Percentiles rank a stretch among this genome's conserved stretches.
These are phyloP conservation scores for Goniozus legneri DNA, from an alignment of 1,140 invertebrate genomes.

Conservation along the genomic window DNA sequence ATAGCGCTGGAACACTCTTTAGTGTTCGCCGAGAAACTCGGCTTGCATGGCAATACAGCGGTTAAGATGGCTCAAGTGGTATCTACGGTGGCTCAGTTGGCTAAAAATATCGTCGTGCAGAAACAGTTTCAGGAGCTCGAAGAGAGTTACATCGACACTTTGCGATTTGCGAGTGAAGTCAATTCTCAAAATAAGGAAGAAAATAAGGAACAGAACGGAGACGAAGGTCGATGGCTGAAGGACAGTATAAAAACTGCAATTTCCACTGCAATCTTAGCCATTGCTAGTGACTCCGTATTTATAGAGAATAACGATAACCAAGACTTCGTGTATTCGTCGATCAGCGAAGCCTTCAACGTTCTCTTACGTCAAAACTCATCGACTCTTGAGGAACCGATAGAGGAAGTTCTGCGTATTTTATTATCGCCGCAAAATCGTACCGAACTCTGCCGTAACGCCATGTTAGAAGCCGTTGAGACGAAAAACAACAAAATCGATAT, in stretches of 20 bases:
- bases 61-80: slow-evolving; percentile 53
- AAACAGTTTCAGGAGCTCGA: slow-evolving; percentile 24
- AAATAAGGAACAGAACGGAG: slow-evolving; percentile 2
- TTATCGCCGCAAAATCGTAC: slow-evolving; percentile 41
- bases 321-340: slow-evolving; percentile 57
- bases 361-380: slow-evolving; percentile 41
- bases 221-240: slow-evolving; percentile 51
- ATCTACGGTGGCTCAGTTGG: slow-evolving; percentile 44
- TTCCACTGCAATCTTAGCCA: slow-evolving; percentile 54
- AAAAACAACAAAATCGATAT: slow-evolving; percentile 59
- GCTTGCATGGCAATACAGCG: slow-evolving; percentile 42
- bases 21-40: slow-evolving; percentile 46
- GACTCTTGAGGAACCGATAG: slow-evolving; percentile 51
- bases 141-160: slow-evolving; percentile 9
- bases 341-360: slow-evolving; percentile 50
- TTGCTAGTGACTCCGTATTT: slow-evolving; percentile 52
- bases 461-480: slow-evolving; percentile 35
- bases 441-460: slow-evolving; percentile 33
- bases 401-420: slow-evolving; percentile 53
- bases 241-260: slow-evolving; percentile 59
- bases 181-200: slow-evolving; percentile 36
- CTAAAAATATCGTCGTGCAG: slow-evolving; percentile 42
- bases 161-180: slow-evolving; percentile 24
- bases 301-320: slow-evolving; percentile 50
- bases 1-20: slow-evolving; percentile 48